Conservation (phyloP, 2,888 invertebrate genomes). For the Lapara coniferarum region DNA sequence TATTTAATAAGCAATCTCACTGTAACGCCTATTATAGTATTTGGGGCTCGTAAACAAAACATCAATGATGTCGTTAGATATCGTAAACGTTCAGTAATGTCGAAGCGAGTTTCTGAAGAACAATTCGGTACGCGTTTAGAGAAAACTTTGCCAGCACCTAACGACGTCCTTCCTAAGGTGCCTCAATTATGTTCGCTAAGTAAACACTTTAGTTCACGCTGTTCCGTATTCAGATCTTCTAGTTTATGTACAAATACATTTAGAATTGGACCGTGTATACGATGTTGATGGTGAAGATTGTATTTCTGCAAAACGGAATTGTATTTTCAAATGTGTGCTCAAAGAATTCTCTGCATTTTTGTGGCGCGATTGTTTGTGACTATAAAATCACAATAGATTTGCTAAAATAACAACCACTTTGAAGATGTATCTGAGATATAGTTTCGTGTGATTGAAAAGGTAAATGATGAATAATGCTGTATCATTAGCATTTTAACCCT, state of each 20-base stretch:
- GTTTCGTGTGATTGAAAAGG: not conserved
- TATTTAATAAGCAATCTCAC: not conserved
- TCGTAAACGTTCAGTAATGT: constrained; percentile 34
- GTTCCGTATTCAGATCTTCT: constrained; percentile 32
- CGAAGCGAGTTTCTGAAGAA: constrained; percentile 43
- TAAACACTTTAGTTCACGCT: constrained; percentile 51
- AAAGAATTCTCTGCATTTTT: not conserved
- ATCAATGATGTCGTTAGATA: constrained; percentile 23
- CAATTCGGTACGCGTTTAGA: constrained; percentile 48
- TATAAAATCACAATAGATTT: not conserved
- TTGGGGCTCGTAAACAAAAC: not conserved
- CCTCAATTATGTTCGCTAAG: constrained; percentile 57
- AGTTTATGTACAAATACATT: constrained; percentile 18
- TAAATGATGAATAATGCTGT: no score
- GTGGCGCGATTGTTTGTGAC: not conserved
- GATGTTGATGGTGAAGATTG: not conserved
- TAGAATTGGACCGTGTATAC: constrained; percentile 15
- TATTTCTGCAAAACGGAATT: constrained; percentile 1
- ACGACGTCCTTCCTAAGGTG: constrained; percentile 51
- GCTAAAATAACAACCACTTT: not conserved
- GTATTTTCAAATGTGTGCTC: not conserved
- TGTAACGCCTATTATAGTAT: not conserved
- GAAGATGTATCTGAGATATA: not conserved
- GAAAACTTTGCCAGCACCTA: constrained; percentile 48
- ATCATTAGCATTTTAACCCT: no score